Evolutionary conservation across 2,888 invertebrate species (phyloP), one percentile per base, ranked within the genome.

Genomic region (Noctua comes): DNA sequence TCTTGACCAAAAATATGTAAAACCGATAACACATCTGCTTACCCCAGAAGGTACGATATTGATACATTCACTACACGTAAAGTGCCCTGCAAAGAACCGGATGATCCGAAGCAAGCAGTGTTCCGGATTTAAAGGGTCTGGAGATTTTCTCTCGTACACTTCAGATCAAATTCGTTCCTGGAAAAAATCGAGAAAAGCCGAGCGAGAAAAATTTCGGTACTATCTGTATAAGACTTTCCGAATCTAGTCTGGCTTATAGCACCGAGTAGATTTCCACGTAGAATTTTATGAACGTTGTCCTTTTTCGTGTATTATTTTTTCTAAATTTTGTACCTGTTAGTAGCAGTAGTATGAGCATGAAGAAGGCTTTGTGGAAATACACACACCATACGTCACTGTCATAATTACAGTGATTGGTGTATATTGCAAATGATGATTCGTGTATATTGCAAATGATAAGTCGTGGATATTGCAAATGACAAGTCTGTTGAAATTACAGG

Each of bases 11-110:
- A 76, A 69, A 36, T 2, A 68, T 66, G 16, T 59, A 31, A 54
- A 64, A 81, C 31, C 40, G 59, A 76, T 82, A 82, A 57, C 43
- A 69, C 48, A 70, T 76, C 70, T 83, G 21, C 43, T 62, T 71
- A 54, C 31, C 40, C 46, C n/a, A n/a, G 10, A 64, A 68, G 57
- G 68, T 73, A 36, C 21, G 72, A 40, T 68, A 69, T 76, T 57
- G 51, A 65, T 36, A 69, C 79, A 68, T 83, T 72, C 54, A 62
- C 77, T 57, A 66, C 31, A 64, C 82, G 73, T 85, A 73, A 85
- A 85, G 85, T 85, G 64, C 66, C 68, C 71, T 81, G 69, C 62
- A 80, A 85, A 73, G 68, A 73, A 71, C 85, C 85, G 77, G 85
- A 83, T 83, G 77, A 85, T 85, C 85, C 82, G 59, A 71, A 62